Conservation (phyloP, 2,797 vertebrate species). For the Liparis tanakae region DNA sequence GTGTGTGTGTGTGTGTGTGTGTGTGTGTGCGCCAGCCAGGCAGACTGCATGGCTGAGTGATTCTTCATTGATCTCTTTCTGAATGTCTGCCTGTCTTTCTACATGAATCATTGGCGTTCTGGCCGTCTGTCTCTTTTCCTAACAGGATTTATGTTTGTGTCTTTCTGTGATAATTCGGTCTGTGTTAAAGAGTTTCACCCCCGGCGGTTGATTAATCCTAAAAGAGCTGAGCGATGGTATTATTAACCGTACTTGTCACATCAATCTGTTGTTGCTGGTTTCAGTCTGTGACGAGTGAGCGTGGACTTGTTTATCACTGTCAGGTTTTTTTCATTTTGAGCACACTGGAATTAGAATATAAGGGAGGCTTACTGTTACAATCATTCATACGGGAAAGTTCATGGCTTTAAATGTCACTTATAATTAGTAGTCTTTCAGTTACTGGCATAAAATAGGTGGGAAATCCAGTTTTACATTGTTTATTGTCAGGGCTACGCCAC, state of each 20-base stretch:
- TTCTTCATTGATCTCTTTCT: slow-evolving; percentile 45
- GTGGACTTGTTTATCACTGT: slow-evolving; percentile 3
- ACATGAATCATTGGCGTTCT: slow-evolving; percentile 58
- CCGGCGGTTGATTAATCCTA: slow-evolving; percentile 16
- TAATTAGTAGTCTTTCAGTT: background rate
- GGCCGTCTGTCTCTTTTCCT: background rate
- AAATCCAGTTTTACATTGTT: background rate
- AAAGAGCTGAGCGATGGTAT: slow-evolving; percentile 4
- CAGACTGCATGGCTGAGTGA: slow-evolving; percentile 26
- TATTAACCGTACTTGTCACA: slow-evolving; percentile 19
- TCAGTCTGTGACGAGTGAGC: slow-evolving; percentile 9
- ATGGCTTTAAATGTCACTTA: slow-evolving; percentile 1
- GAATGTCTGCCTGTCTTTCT: slow-evolving; percentile 45
- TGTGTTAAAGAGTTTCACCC: slow-evolving; percentile 10
- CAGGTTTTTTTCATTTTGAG: slow-evolving; percentile 24
- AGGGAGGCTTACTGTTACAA: background rate
- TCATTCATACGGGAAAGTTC: background rate
- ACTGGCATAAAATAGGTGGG: background rate
- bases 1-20: slow-evolving; percentile 7
- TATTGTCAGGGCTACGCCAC: too few relatives aligned
- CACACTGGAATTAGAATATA: slow-evolving; percentile 3
- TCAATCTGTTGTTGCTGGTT: slow-evolving; percentile 7
- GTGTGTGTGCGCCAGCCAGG: slow-evolving; percentile 23
- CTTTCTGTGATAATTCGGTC: slow-evolving; percentile 28
- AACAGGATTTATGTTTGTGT: background rate